Base-by-base conservation (phyloP, 2,888 invertebrate genomes). In the Ethmia dodecea region DNA sequence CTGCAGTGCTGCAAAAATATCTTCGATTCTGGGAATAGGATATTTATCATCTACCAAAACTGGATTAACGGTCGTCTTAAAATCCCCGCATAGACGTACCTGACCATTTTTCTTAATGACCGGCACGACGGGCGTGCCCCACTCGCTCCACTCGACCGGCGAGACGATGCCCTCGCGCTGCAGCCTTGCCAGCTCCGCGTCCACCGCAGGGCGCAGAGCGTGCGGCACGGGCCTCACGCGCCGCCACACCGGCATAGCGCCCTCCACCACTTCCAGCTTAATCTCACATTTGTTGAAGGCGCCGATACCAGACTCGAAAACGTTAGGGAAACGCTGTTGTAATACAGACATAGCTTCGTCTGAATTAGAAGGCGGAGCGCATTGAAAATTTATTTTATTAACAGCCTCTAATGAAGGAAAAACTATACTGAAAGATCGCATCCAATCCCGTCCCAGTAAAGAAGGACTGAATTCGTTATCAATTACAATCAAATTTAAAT, bases 101-200 rank as follows among this genome's bases (percentile, higher is more conserved):
- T 12, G 13, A 0, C 47, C 49, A 9, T 44, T 35, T 0, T 22
- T 8, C 37, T 53, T 49, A 15, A 47, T 27, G 2, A 49, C 45
- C 3, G 48, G 50, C 1, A 55, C 51, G 8, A 50, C 45, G 1
- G 47, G 57, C 11, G 55, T 59, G 5, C 52, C 33, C 33, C 33
- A 33, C 15, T 33, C 33, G 26, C 15, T 15, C 15, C 26, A 33
- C 3, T 33, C 26, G 10, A 26, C 26, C 5, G 33, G 34, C 14
- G 20, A 13, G 13, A 34, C 14, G 29, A 34, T 24, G 1, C 15
- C 28, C 24, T 34, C 34, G 14, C 28, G 18, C 33, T 18, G 28
- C 33, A 33, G 12, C 20, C 20, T 11, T 2, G 10, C 33, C 12
- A 33, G 20, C 34, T 34, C 34, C 11, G 22, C 29, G 13, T 22